Conservation (phyloP, 2,797 vertebrate species). For the Enoplosus armatus region DNA sequence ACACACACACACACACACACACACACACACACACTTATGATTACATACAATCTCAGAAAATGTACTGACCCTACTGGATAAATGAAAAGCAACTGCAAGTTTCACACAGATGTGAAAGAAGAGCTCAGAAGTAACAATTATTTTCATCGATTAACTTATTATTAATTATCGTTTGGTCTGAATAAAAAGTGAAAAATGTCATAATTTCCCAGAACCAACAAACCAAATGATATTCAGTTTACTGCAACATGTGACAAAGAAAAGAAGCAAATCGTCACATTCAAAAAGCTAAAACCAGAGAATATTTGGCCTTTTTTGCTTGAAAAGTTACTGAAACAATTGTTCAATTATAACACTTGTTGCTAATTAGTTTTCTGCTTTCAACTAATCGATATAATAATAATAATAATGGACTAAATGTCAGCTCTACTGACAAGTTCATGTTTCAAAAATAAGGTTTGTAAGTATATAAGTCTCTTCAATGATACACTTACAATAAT, state of each 20-base stretch:
- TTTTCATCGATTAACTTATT: neutral
- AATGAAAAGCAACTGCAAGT: neutral
- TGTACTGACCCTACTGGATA: neutral
- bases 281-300: neutral
- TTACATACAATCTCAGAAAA: neutral
- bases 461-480: no score
- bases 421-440: neutral
- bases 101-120: neutral
- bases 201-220: neutral
- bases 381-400: no score
- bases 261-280: neutral
- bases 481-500: neutral
- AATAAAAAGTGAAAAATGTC: neutral
- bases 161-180: neutral
- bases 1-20: constrained; percentile 12
- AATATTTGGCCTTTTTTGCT: neutral
- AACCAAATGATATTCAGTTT: neutral
- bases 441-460: neutral
- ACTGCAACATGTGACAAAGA: neutral
- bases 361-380: no score
- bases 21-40: neutral
- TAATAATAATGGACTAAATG: neutral
- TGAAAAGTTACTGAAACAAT: no score
- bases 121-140: neutral
- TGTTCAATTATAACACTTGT: neutral